These are phyloP conservation scores for Battus philenor DNA, from an alignment of 1,140 invertebrate genomes.

Conservation along the genomic window DNA sequence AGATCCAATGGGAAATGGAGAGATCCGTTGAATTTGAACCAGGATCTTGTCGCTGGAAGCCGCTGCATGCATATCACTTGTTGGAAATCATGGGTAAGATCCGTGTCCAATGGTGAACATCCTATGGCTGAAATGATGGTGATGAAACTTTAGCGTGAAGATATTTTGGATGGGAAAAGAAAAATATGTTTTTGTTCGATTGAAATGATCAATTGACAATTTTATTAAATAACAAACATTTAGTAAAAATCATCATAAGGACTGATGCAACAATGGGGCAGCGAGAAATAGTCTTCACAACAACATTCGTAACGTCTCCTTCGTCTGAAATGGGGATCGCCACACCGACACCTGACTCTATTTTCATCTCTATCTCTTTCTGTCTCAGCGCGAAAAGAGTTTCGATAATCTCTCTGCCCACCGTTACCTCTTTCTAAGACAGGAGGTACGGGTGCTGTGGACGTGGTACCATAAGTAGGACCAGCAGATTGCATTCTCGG, in stretches of 20 bases:
- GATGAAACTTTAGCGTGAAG: too few relatives aligned
- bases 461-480: background rate
- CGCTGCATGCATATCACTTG: too few relatives aligned
- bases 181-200: too few relatives aligned
- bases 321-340: background rate
- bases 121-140: too few relatives aligned
- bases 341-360: conserved; percentile 2
- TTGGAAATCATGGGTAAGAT: too few relatives aligned
- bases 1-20: too few relatives aligned
- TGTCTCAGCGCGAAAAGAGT: background rate
- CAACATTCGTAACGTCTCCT: conserved; percentile 3
- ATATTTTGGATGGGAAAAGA: too few relatives aligned
- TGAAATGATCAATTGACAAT: background rate
- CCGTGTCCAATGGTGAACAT: too few relatives aligned
- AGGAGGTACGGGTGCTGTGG: background rate
- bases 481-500: background rate
- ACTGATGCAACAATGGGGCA: conserved; percentile 1
- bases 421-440: too few relatives aligned
- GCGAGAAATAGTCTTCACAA: conserved; percentile 7
- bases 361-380: background rate
- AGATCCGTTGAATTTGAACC: too few relatives aligned
- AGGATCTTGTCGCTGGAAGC: too few relatives aligned
- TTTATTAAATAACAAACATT: conserved; percentile 1
- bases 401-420: background rate
- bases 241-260: conserved; percentile 6